phyloP scores from a whole-genome alignment of 2,113 vertebrate genomes.

The Bubo bubo region DNA sequence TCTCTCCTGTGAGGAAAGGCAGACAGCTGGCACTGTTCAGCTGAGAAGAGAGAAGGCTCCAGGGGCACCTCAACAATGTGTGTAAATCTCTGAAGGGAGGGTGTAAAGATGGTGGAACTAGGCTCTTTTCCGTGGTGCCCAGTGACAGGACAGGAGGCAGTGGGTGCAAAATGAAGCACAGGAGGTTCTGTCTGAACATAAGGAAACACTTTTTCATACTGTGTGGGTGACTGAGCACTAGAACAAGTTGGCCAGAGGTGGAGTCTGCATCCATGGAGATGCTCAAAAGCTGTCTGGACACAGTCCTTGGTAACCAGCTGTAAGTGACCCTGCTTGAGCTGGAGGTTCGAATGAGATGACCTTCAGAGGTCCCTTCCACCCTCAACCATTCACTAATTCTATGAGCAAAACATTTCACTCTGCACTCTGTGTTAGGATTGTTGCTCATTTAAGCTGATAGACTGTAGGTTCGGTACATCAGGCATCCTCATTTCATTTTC shows the following conservation, averaged over 20 bases:
- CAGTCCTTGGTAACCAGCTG: background rate
- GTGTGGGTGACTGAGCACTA: background rate
- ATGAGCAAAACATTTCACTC: background rate
- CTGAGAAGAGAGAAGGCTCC: background rate
- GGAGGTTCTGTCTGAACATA: background rate
- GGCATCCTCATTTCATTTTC: background rate
- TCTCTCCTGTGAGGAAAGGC: background rate
- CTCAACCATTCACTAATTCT: background rate
- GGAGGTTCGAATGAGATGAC: background rate
- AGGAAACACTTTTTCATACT: background rate
- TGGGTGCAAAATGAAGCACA: background rate
- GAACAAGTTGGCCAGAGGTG: background rate
- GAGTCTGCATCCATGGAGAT: background rate
- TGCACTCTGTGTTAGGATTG: background rate
- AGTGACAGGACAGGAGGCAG: background rate
- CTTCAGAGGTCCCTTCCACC: background rate
- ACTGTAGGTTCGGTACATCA: background rate
- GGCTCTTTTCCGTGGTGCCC: background rate
- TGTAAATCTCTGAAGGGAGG: background rate
- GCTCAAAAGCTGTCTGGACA: background rate
- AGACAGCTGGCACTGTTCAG: background rate
- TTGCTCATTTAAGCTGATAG: background rate
- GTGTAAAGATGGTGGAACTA: background rate
- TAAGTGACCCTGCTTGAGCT: background rate
- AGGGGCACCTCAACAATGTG: too few species aligned